A percentile compares a stretch with the other conserved stretches of the same genome.
phyloP scores from a whole-genome alignment of 2,113 vertebrate genomes.

The Pseudorasbora parva region DNA sequence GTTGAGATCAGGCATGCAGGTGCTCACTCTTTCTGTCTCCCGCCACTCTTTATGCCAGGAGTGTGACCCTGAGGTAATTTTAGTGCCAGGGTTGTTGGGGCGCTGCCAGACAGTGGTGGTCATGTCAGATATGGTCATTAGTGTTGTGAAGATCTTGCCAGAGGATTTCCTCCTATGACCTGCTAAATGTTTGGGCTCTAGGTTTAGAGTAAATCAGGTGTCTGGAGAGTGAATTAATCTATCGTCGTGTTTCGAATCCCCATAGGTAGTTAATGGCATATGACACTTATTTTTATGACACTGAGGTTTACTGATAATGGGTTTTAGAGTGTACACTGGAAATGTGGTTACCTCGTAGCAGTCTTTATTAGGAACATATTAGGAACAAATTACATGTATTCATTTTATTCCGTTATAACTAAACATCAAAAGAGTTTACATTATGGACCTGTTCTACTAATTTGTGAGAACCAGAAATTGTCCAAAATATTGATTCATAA shows the following conservation, averaged over 20 bases:
- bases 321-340: background rate
- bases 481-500: background rate
- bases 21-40: conserved; percentile 56
- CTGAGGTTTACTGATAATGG: background rate
- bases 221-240: conserved; percentile 26
- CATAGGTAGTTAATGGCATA: background rate
- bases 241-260: background rate
- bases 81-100: conserved; percentile 64
- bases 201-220: conserved; percentile 38
- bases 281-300: conserved; percentile 14
- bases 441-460: background rate
- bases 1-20: conserved; percentile 57
- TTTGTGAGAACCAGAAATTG: background rate
- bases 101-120: conserved; percentile 63
- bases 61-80: conserved; percentile 63
- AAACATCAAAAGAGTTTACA: background rate
- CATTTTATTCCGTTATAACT: background rate
- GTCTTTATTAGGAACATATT: background rate
- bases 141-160: conserved; percentile 37
- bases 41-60: conserved; percentile 65
- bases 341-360: background rate
- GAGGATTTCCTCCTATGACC: conserved; percentile 43
- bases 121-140: conserved; percentile 50
- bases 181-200: conserved; percentile 34
- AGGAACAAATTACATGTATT: background rate